Percentiles rank a stretch among this genome's conserved stretches.
Evolutionary conservation across 2,888 invertebrate genomes (phyloP).

Genomic region (Mesorhabditis belari): DNA sequence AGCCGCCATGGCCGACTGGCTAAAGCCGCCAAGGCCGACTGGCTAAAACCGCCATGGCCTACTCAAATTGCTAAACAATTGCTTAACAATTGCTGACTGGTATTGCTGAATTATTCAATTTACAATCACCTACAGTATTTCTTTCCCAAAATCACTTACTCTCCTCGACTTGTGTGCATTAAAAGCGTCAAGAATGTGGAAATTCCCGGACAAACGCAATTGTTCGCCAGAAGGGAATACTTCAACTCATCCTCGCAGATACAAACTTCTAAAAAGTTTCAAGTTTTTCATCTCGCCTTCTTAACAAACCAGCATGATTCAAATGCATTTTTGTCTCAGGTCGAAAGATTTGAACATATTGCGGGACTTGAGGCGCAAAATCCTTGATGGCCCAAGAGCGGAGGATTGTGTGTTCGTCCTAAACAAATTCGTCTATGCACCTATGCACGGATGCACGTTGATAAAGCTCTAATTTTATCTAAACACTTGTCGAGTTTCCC

Average conservation of each 20-base stretch:
- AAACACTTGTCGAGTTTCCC: not conserved
- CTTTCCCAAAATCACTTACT: slow-evolving; percentile 66
- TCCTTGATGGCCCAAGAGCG: slow-evolving; percentile 97
- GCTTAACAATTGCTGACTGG: too few relatives aligned
- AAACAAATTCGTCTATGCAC: slow-evolving; percentile 23
- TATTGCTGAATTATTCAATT: too few relatives aligned
- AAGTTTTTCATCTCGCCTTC: slow-evolving; percentile 22
- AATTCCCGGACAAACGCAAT: slow-evolving; percentile 94
- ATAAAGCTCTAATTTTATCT: not conserved
- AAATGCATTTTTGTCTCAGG: slow-evolving; percentile 97
- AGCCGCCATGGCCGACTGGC: too few relatives aligned
- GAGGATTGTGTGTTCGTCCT: slow-evolving; percentile 72
- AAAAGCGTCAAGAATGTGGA: slow-evolving; percentile 90
- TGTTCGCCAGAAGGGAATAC: slow-evolving; percentile 92
- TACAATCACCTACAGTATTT: too few relatives aligned
- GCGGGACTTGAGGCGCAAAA: slow-evolving; percentile 89
- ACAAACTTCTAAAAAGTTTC: slow-evolving; percentile 68
- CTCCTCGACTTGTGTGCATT: slow-evolving; percentile 90
- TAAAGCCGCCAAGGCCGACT: too few relatives aligned
- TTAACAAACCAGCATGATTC: slow-evolving; percentile 71
- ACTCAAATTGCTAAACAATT: too few relatives aligned
- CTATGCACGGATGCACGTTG: not conserved
- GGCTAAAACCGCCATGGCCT: too few relatives aligned
- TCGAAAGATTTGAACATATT: slow-evolving; percentile 95
- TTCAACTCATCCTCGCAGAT: slow-evolving; percentile 99